These are phyloP conservation scores for Drosophila nigromelanica DNA, from an alignment of 1,140 invertebrate species.

Conservation along the genomic window DNA sequence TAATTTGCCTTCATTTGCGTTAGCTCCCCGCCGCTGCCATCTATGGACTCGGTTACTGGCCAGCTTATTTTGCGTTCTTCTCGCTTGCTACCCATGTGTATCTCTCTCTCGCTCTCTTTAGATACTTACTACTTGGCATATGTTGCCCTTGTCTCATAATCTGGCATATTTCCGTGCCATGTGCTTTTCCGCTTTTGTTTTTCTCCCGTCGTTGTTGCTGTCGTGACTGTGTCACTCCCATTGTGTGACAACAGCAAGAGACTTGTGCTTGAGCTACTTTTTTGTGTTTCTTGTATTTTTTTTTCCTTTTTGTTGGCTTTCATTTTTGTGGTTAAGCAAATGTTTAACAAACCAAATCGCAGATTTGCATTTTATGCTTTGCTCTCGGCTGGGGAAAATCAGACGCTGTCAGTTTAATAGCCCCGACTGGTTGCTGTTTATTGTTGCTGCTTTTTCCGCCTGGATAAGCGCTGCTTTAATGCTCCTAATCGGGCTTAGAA, in stretches of 20 bases:
- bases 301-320: constrained; percentile 48
- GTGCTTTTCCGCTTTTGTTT: constrained; percentile 45
- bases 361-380: constrained; percentile 79
- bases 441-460: constrained; percentile 52
- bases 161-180: constrained; percentile 58
- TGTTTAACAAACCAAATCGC: constrained; percentile 81
- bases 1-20: constrained; percentile 80
- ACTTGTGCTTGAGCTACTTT: constrained; percentile 40
- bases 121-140: constrained; percentile 61
- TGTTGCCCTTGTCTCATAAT: constrained; percentile 79
- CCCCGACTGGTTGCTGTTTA: constrained; percentile 21
- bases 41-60: constrained; percentile 36
- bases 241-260: constrained; percentile 49
- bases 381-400: constrained; percentile 33
- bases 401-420: constrained; percentile 30
- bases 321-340: constrained; percentile 79
- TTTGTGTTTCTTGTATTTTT: constrained; percentile 30
- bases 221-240: constrained; percentile 60
- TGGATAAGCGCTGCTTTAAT: constrained; percentile 71
- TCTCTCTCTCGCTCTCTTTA: constrained; percentile 1
- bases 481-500: constrained; percentile 75
- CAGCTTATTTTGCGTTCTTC: constrained; percentile 57
- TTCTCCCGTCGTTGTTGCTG: constrained; percentile 40
- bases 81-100: not conserved
- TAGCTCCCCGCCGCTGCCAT: not conserved